Percentiles rank a stretch among this genome's conserved stretches.
These are phyloP conservation scores for Xiphias gladius DNA, from an alignment of 2,113 vertebrate genomes.

Conservation along the genomic window DNA sequence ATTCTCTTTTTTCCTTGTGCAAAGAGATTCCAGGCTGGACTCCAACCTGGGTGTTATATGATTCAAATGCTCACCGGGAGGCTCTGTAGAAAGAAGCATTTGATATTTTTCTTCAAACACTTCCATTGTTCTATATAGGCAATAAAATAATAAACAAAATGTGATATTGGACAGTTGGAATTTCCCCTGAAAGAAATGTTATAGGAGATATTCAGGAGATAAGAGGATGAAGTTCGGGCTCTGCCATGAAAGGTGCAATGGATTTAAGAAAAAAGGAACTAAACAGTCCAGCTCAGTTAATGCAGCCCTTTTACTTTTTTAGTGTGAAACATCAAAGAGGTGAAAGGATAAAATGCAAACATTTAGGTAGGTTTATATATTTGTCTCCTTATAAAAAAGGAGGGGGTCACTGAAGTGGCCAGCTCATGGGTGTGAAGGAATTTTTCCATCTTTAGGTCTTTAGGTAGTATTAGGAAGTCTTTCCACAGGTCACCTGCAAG, in stretches of 20 bases:
- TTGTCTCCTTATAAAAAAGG: neutral
- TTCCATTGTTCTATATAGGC: neutral
- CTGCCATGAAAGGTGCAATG: neutral
- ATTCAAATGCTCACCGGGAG: constrained; percentile 8
- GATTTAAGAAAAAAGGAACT: neutral
- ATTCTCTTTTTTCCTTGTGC: neutral
- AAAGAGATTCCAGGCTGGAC: constrained; percentile 11
- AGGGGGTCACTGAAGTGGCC: neutral
- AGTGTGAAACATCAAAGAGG: neutral
- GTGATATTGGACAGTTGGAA: neutral
- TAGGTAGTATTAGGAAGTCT: too few relatives aligned
- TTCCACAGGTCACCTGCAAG: too few relatives aligned
- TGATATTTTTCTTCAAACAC: constrained; percentile 36
- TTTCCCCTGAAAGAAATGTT: neutral
- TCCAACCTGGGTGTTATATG: neutral
- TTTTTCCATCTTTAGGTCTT: neutral
- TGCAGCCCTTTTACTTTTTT: neutral
- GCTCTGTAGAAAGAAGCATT: constrained; percentile 25
- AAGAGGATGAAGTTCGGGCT: neutral
- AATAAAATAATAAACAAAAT: neutral
- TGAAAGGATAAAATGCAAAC: neutral
- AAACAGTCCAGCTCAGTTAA: neutral
- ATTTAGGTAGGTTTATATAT: neutral
- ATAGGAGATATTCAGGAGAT: neutral
- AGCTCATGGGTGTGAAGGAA: too few relatives aligned